phyloP scores from a whole-genome alignment of 2,113 vertebrate species.

The Saguinus imperator region DNA sequence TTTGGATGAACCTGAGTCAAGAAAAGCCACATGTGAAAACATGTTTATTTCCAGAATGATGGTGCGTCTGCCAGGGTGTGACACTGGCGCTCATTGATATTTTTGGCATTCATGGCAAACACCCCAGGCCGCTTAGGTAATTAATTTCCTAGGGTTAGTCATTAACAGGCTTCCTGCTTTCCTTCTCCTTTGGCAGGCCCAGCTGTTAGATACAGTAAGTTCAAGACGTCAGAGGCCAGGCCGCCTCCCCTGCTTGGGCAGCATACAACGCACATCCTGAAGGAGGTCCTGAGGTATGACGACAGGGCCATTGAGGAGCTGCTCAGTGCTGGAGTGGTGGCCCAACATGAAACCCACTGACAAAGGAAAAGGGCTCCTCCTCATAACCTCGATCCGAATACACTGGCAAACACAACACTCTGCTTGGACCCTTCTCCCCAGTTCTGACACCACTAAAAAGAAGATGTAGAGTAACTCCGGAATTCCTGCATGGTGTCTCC shows the following conservation, averaged over 20 bases:
- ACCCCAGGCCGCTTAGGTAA: constrained; percentile 34
- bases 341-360: constrained; percentile 88
- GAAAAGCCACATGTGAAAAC: neutral
- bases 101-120: constrained; percentile 29
- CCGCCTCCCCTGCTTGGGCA: constrained; percentile 93
- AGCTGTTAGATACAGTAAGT: constrained; percentile 92
- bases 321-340: constrained; percentile 83
- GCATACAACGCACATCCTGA: constrained; percentile 92
- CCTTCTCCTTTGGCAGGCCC: constrained; percentile 86
- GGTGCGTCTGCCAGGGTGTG: neutral
- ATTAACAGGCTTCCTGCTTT: constrained; percentile 57
- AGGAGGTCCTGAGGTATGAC: constrained; percentile 86
- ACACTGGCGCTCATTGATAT: neutral
- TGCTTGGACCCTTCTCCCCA: constrained; percentile 66
- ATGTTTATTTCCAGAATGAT: neutral
- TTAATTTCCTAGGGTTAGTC: constrained; percentile 45
- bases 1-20: neutral
- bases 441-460: neutral
- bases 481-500: neutral
- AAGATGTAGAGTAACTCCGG: neutral
- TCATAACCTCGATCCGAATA: constrained; percentile 52
- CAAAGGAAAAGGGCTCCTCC: constrained; percentile 49
- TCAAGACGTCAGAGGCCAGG: constrained; percentile 82
- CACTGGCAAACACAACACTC: neutral
- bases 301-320: constrained; percentile 86